These are phyloP conservation scores for Cantharis nigra DNA, from an alignment of 2,888 invertebrate species.

Conservation along the genomic window DNA sequence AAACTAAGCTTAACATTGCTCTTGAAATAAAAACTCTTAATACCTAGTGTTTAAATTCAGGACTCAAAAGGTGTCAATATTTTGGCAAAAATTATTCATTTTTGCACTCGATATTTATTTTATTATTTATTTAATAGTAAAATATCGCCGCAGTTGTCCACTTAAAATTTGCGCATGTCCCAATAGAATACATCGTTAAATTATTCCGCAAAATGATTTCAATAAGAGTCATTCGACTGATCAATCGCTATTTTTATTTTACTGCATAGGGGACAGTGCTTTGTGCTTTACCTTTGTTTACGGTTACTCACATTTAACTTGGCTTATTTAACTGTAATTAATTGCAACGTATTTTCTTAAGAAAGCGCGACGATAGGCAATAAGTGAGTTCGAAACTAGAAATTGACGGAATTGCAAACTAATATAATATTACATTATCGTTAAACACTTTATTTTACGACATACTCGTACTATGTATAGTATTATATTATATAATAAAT, in stretches of 20 bases:
- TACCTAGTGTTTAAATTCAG: background rate
- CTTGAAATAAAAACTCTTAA: background rate
- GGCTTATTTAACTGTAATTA: conserved; percentile 31
- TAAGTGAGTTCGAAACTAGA: background rate
- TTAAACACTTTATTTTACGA: no score
- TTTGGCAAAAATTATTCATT: background rate
- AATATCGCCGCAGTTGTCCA: conserved; percentile 32
- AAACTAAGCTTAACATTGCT: no score
- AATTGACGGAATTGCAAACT: background rate
- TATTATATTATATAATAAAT: no score
- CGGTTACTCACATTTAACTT: conserved; percentile 32
- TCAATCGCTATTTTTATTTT: conserved; percentile 50
- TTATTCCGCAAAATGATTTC: conserved; percentile 53
- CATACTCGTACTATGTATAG: no score
- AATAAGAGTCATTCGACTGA: conserved; percentile 50
- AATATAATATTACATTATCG: no score
- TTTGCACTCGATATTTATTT: background rate
- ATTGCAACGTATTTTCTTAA: conserved; percentile 28
- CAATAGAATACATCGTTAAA: conserved; percentile 50
- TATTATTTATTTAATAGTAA: conserved; percentile 18
- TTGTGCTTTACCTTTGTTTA: conserved; percentile 34
- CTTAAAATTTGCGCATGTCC: conserved; percentile 26
- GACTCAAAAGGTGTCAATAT: background rate
- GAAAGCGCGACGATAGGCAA: conserved; percentile 5
- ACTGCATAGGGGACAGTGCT: conserved; percentile 32